These are phyloP conservation scores for Yponomeuta plumbellus DNA, from an alignment of 2,888 invertebrate genomes.

Conservation along the genomic window DNA sequence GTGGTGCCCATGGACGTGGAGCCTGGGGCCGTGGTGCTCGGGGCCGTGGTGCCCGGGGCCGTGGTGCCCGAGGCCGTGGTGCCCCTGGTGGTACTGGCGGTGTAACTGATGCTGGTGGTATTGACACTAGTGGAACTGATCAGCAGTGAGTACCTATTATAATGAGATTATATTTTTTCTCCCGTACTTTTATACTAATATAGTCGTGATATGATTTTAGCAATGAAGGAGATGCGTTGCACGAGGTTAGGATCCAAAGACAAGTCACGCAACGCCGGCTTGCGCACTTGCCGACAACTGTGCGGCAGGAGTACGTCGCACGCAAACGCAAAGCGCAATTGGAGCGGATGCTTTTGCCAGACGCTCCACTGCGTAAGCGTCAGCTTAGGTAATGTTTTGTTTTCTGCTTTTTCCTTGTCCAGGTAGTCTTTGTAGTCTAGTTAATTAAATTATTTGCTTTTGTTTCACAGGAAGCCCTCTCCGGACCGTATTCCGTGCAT, in stretches of 20 bases:
- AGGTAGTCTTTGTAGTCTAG: no score
- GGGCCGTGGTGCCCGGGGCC: no score
- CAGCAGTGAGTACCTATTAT: slow-evolving; percentile 7
- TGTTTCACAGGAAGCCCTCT: no score
- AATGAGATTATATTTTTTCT: slow-evolving; percentile 4
- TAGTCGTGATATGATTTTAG: neutral
- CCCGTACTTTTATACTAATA: slow-evolving; percentile 5
- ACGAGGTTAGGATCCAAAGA: no score
- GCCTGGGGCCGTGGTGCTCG: no score
- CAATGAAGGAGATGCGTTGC: no score
- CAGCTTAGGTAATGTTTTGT: no score
- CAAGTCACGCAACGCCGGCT: neutral
- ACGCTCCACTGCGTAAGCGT: neutral
- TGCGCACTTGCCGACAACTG: neutral
- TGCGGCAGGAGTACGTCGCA: slow-evolving; percentile 5
- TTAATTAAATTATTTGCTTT: no score
- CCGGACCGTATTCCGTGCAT: no score
- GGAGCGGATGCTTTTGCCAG: slow-evolving; percentile 4
- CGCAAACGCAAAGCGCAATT: slow-evolving; percentile 1
- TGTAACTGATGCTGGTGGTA: neutral
- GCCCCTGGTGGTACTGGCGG: neutral
- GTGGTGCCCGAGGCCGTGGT: neutral
- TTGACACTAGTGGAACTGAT: slow-evolving; percentile 1
- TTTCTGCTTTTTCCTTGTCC: no score
- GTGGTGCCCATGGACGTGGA: no score